Conservation (phyloP, 2,888 invertebrate species). For the Rugalucina vietnamica region DNA sequence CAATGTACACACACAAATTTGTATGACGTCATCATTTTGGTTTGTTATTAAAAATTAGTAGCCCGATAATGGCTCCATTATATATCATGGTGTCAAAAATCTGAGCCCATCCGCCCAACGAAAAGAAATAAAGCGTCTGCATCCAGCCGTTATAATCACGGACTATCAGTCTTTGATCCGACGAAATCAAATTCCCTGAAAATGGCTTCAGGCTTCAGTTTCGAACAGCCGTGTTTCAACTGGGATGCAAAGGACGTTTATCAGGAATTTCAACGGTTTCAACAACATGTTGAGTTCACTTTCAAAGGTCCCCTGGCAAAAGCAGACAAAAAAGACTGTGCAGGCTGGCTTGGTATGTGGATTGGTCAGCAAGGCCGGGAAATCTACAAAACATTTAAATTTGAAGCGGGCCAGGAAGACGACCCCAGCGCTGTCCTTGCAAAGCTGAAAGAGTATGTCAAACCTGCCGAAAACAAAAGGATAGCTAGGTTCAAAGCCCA, state of each 20-base stretch:
- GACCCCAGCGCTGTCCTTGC: conserved; percentile 39
- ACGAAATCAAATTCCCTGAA: not conserved
- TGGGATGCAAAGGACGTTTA: conserved; percentile 27
- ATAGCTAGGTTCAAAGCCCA: conserved; percentile 48
- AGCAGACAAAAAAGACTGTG: conserved; percentile 20
- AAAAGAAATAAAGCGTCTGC: not conserved
- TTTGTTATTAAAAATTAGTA: not conserved
- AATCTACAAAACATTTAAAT: conserved; percentile 60
- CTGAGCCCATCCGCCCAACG: not conserved
- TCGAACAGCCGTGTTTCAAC: conserved; percentile 26
- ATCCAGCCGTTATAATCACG: not conserved
- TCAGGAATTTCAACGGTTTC: conserved; percentile 44
- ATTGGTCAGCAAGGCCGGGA: conserved; percentile 62
- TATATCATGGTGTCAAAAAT: conserved; percentile 1
- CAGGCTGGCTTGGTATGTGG: conserved; percentile 58
- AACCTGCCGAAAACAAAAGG: conserved; percentile 56
- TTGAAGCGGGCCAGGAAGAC: conserved; percentile 45
- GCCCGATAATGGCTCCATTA: not conserved
- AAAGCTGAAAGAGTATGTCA: conserved; percentile 38
- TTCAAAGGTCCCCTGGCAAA: conserved; percentile 34
- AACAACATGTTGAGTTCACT: conserved; percentile 45
- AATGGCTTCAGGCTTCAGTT: conserved; percentile 24
- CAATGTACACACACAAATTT: not conserved
- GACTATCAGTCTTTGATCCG: not conserved
- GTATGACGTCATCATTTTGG: not conserved